A percentile compares a stretch with the other conserved stretches of the same genome.
Conservation (phyloP, 1,140 invertebrate genomes). For the Panagrolaimus sp. region DNA sequence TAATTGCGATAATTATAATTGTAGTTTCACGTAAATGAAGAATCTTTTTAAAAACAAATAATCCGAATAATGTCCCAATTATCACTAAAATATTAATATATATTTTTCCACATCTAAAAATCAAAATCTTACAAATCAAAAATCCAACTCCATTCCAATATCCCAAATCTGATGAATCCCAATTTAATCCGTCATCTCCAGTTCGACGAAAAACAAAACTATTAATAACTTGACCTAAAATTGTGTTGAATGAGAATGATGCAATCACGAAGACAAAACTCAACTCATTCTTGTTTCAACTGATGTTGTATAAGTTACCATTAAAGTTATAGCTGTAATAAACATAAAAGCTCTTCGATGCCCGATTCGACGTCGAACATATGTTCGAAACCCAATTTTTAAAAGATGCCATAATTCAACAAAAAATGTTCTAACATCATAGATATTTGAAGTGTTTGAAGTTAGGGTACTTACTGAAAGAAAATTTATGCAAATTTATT, state of each 20-base stretch:
- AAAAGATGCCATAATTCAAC: conserved; percentile 31
- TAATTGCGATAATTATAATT: conserved; percentile 39
- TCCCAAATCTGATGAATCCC: conserved; percentile 36
- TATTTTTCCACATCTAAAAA: background rate
- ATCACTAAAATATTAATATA: conserved; percentile 32
- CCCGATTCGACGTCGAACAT: conserved; percentile 32
- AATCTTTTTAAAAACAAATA: conserved; percentile 38
- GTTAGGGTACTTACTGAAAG: background rate
- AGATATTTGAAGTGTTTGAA: background rate
- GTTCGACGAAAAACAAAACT: conserved; percentile 41
- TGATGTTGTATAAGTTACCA: conserved; percentile 43
- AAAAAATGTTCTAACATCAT: conserved; percentile 25
- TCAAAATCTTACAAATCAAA: conserved; percentile 29
- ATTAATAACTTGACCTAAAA: conserved; percentile 39
- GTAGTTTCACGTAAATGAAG: conserved; percentile 41
- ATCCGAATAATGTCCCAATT: conserved; percentile 37
- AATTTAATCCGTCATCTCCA: conserved; percentile 32
- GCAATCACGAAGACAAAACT: conserved; percentile 10
- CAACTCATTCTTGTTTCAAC: conserved; percentile 46
- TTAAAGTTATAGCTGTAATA: conserved; percentile 32
- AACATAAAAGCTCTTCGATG: conserved; percentile 45
- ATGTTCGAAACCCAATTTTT: conserved; percentile 30
- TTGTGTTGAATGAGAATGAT: background rate
- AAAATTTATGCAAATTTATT: background rate
- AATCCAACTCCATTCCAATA: conserved; percentile 45